Percentiles rank a stretch among this genome's conserved stretches.
Evolutionary conservation across 1,140 invertebrate species (phyloP).

Genomic region (Riptortus pedestris): DNA sequence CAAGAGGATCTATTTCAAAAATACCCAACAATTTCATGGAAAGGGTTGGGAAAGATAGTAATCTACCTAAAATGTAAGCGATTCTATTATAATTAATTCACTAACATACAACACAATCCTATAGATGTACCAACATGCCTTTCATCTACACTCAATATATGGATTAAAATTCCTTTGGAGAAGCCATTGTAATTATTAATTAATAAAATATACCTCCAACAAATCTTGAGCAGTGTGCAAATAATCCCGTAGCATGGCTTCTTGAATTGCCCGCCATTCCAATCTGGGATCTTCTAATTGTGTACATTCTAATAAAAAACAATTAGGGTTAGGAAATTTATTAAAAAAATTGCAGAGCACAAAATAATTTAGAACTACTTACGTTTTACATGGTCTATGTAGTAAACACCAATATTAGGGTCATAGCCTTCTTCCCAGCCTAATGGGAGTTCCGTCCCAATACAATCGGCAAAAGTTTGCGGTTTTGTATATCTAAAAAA

Average conservation of each 20-base stretch:
- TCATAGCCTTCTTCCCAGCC: slow-evolving; percentile 95
- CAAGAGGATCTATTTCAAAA: too few relatives aligned
- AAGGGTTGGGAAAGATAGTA: too few relatives aligned
- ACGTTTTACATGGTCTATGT: slow-evolving; percentile 93
- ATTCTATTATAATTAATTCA: too few relatives aligned
- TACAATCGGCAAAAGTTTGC: slow-evolving; percentile 92
- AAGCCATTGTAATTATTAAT: background rate
- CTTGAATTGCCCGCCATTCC: slow-evolving; percentile 91
- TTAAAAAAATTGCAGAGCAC: background rate
- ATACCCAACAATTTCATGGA: too few relatives aligned
- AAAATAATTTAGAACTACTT: slow-evolving; percentile 43
- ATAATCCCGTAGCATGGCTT: slow-evolving; percentile 92
- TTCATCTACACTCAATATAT: too few relatives aligned
- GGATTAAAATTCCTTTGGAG: too few relatives aligned
- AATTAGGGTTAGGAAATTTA: slow-evolving; percentile 21
- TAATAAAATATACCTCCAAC: slow-evolving; percentile 57
- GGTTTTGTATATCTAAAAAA: slow-evolving; percentile 80
- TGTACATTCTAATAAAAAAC: slow-evolving; percentile 67
- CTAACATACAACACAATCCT: too few relatives aligned
- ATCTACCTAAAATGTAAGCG: too few relatives aligned
- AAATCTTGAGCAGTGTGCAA: slow-evolving; percentile 88
- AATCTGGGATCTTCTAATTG: slow-evolving; percentile 90
- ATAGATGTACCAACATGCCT: too few relatives aligned
- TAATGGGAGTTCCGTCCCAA: slow-evolving; percentile 89
- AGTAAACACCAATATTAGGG: slow-evolving; percentile 85